These are phyloP conservation scores for Heterocephalus glaber DNA, from an alignment of 2,113 vertebrate genomes.

Conservation along the genomic window DNA sequence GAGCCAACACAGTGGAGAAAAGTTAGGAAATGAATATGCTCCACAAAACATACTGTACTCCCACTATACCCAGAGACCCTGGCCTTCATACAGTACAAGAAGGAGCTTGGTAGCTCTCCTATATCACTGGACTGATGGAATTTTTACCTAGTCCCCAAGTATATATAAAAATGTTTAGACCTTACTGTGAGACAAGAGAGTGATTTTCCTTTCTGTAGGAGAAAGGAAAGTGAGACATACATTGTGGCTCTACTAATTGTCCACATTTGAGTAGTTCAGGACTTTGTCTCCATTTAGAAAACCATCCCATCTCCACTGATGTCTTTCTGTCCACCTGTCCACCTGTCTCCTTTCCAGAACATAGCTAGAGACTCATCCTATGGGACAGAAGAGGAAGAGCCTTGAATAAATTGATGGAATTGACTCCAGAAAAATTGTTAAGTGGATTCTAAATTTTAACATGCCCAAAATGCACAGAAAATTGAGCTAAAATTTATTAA, in stretches of 20 bases:
- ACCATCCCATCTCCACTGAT: not conserved
- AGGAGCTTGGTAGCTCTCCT: not conserved
- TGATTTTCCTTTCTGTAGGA: not conserved
- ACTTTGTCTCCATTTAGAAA: not conserved
- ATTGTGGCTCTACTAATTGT: not conserved
- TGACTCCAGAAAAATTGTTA: not conserved
- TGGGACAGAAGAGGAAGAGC: not conserved
- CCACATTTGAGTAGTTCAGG: not conserved
- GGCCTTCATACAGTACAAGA: not conserved
- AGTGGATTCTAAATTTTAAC: not conserved
- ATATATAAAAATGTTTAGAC: not conserved
- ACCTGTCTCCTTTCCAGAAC: not conserved
- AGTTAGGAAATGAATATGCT: not conserved
- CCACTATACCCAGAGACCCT: too few species aligned
- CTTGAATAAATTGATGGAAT: not conserved
- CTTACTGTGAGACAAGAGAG: not conserved
- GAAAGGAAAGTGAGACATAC: not conserved
- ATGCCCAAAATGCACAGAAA: not conserved
- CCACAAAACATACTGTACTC: not conserved
- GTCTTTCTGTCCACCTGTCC: not conserved
- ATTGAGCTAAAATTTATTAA: slow-evolving; percentile 5
- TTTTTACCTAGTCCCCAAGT: not conserved
- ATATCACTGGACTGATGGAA: not conserved
- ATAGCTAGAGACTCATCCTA: not conserved
- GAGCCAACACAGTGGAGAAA: not conserved